A percentile compares a stretch with the other conserved stretches of the same genome.
Evolutionary conservation across 1,140 invertebrate genomes (phyloP).

Genomic region (Tribolium madens): DNA sequence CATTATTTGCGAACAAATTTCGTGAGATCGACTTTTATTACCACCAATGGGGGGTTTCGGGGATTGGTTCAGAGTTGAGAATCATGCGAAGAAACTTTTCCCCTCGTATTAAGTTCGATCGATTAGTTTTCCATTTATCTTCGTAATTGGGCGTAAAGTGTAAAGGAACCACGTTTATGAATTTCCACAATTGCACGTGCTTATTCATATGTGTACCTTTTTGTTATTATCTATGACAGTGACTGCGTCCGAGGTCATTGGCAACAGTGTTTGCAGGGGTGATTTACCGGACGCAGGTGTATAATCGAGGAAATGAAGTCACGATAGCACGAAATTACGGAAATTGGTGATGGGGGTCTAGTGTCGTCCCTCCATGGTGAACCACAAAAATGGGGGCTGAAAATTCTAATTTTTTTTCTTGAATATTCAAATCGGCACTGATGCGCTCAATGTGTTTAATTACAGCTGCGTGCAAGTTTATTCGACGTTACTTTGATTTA

Average conservation of each 20-base stretch:
- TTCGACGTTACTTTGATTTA: neutral
- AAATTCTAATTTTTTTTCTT: neutral
- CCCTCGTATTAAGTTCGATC: neutral
- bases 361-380: neutral
- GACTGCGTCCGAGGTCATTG: constrained; percentile 43
- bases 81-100: constrained; percentile 1
- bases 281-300: constrained; percentile 43
- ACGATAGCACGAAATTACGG: constrained; percentile 39
- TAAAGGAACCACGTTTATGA: constrained; percentile 24
- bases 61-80: neutral
- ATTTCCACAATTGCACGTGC: constrained; percentile 26
- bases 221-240: constrained; percentile 40
- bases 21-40: constrained; percentile 25
- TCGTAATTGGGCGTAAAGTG: neutral
- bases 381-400: neutral
- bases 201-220: constrained; percentile 33
- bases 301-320: constrained; percentile 41
- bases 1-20: neutral
- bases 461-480: constrained; percentile 7
- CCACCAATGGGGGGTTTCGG: neutral
- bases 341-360: constrained; percentile 11
- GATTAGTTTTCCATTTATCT: neutral
- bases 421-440: constrained; percentile 27
- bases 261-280: constrained; percentile 27
- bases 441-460: constrained; percentile 15